Percentiles rank a stretch among this genome's conserved stretches.
Evolutionary conservation across 2,113 vertebrate genomes (phyloP).

Genomic region (Asarcornis scutulata): DNA sequence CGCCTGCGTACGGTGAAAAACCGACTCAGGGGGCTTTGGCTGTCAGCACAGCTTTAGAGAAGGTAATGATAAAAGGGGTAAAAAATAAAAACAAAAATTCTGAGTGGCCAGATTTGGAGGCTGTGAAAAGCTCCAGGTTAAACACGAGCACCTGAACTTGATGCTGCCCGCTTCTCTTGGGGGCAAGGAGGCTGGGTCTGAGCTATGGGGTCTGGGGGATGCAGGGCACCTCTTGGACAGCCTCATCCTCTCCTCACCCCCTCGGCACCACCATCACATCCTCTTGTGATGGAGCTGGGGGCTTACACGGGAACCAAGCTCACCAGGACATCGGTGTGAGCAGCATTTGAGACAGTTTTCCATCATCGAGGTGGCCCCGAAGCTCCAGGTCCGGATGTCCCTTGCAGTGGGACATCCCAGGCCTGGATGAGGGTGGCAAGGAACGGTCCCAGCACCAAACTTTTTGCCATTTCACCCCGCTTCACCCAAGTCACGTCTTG

Average conservation of each 20-base stretch:
- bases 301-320: accelerated
- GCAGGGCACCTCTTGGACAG: neutral
- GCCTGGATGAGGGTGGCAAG: neutral
- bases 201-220: neutral
- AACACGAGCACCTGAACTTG: neutral
- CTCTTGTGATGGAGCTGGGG: neutral
- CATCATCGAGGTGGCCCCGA: neutral
- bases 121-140: neutral
- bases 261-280: neutral
- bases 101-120: neutral
- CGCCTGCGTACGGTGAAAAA: neutral
- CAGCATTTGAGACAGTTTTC: neutral
- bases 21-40: neutral
- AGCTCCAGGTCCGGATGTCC: neutral
- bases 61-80: neutral
- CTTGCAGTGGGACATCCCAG: neutral
- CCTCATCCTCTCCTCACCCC: neutral
- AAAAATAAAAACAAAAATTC: neutral
- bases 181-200: neutral
- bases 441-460: neutral
- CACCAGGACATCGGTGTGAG: neutral
- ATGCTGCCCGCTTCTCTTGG: neutral
- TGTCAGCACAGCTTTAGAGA: neutral
- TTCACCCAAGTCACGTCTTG: accelerated
- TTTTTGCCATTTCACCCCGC: accelerated